These are phyloP conservation scores for Adelges cooleyi DNA, from an alignment of 1,140 invertebrate species.

Conservation along the genomic window DNA sequence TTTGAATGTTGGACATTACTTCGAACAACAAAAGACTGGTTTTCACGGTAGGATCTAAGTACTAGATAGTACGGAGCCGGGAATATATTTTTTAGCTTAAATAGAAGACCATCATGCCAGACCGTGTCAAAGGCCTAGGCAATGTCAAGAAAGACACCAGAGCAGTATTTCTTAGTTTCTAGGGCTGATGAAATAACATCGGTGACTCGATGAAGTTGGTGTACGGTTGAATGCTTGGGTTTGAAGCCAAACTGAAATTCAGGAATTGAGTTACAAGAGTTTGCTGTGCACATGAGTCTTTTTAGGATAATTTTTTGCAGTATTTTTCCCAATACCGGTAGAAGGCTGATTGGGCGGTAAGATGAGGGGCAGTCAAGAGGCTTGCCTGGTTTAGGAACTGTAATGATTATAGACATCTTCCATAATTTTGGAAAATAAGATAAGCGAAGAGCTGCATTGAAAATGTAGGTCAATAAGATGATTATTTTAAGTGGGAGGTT, in stretches of 20 bases:
- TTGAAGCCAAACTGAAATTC: conserved; percentile 26
- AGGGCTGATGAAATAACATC: neutral
- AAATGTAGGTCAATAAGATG: neutral
- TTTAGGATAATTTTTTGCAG: conserved; percentile 32
- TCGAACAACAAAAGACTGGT: neutral
- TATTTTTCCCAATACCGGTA: conserved; percentile 33
- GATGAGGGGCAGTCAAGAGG: conserved; percentile 29
- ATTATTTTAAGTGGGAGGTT: conserved; percentile 18
- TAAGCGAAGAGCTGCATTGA: conserved; percentile 1
- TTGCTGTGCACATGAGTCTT: conserved; percentile 8
- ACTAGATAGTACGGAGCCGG: neutral
- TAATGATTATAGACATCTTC: conserved; percentile 36
- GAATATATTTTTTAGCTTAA: neutral
- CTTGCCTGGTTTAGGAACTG: conserved; percentile 35
- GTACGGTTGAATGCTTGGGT: neutral
- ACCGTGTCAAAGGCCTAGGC: conserved; percentile 33
- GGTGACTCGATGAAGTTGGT: conserved; percentile 1
- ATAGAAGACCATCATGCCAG: neutral
- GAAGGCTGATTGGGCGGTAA: conserved; percentile 35
- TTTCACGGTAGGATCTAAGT: neutral
- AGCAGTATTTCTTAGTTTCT: conserved; percentile 31
- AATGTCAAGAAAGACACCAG: conserved; percentile 36
- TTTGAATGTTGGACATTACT: neutral
- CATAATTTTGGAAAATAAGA: conserved; percentile 28
- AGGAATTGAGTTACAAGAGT: conserved; percentile 16